phyloP scores from a whole-genome alignment of 2,888 invertebrate genomes.

The Seira ritae region DNA sequence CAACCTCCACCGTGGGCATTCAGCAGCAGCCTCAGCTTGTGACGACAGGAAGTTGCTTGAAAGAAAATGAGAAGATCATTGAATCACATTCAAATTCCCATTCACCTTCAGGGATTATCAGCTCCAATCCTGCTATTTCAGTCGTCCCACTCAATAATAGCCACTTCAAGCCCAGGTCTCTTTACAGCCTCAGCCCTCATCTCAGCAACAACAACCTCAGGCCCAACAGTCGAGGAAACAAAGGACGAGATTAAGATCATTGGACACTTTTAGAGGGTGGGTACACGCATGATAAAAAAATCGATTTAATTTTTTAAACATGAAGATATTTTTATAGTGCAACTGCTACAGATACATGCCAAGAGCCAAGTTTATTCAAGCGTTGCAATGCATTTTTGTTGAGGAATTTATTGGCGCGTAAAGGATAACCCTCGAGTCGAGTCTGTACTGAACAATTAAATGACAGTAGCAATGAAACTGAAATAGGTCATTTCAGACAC shows the following conservation, averaged over 20 bases:
- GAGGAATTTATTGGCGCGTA: too few relatives aligned
- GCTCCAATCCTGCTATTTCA: conserved; percentile 36
- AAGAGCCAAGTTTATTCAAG: too few relatives aligned
- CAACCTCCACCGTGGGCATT: conserved; percentile 61
- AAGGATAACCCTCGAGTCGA: too few relatives aligned
- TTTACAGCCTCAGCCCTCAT: neutral
- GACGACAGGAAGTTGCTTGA: conserved; percentile 45
- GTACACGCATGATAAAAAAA: conserved; percentile 30
- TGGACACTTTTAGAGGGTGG: conserved; percentile 75
- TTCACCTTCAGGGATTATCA: conserved; percentile 55
- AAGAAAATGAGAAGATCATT: conserved; percentile 53
- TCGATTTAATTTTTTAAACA: too few relatives aligned
- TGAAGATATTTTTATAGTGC: too few relatives aligned
- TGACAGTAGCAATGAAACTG: too few relatives aligned
- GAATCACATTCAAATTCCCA: conserved; percentile 14
- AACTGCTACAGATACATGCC: too few relatives aligned
- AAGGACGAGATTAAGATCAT: conserved; percentile 74
- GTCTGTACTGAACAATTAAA: too few relatives aligned
- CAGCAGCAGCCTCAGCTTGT: conserved; percentile 51
- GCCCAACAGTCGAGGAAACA: conserved; percentile 50
- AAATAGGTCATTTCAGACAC: too few relatives aligned
- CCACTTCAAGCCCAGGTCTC: conserved; percentile 36
- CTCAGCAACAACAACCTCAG: conserved; percentile 36
- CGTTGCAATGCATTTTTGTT: too few relatives aligned
- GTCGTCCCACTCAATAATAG: conserved; percentile 16